Conservation (phyloP, 2,113 vertebrate genomes). For the Leptosomus discolor region DNA sequence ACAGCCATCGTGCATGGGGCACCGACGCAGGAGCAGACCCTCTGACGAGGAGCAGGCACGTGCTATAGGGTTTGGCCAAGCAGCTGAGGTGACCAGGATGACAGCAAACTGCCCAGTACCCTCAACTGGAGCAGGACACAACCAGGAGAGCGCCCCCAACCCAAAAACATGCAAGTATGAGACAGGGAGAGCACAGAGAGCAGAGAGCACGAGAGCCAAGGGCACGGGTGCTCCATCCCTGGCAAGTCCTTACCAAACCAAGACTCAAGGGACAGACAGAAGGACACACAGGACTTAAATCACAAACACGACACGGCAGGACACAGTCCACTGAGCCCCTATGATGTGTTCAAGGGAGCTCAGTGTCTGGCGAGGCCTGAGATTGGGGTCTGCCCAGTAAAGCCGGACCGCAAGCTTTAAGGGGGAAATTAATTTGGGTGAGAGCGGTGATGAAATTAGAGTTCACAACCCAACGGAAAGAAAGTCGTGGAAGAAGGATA, state of each 20-base stretch:
- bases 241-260: background rate
- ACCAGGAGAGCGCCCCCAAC: background rate
- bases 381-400: background rate
- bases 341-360: rapidly evolving
- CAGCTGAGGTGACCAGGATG: background rate
- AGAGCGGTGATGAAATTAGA: background rate
- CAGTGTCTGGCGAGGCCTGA: rapidly evolving
- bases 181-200: background rate
- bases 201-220: rapidly evolving
- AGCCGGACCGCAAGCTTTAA: background rate
- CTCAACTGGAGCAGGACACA: background rate
- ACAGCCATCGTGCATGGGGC: rapidly evolving
- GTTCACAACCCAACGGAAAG: background rate
- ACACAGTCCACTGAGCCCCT: rapidly evolving
- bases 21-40: rapidly evolving
- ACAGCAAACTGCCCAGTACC: background rate
- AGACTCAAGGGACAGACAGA: background rate
- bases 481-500: background rate
- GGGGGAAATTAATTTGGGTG: background rate
- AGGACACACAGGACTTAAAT: background rate
- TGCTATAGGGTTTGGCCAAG: background rate
- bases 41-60: rapidly evolving
- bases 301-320: background rate
- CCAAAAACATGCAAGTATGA: rapidly evolving
- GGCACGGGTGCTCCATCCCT: background rate